Evolutionary conservation across 2,797 vertebrate species (phyloP).

Genomic region (Danionella dracula): DNA sequence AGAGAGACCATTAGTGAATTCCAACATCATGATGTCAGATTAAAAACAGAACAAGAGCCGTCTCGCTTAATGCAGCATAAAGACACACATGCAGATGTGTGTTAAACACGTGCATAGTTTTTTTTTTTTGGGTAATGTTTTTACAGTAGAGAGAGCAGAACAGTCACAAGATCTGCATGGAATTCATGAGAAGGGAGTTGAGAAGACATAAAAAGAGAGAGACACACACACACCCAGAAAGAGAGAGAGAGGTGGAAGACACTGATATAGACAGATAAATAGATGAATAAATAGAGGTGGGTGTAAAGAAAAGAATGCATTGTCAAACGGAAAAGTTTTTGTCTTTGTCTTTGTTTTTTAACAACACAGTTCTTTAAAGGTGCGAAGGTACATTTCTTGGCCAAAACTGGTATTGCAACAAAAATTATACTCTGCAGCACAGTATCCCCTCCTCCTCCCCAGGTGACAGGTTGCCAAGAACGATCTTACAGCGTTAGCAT

Average conservation of each 20-base stretch:
- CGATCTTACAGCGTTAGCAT: too few relatives aligned
- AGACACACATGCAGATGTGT: conserved; percentile 20
- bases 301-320: too few relatives aligned
- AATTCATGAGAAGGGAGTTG: neutral
- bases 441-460: too few relatives aligned
- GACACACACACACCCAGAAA: too few relatives aligned
- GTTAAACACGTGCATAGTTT: conserved; percentile 31
- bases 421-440: too few relatives aligned
- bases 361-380: too few relatives aligned
- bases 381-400: too few relatives aligned
- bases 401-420: too few relatives aligned
- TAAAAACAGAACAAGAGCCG: conserved; percentile 25
- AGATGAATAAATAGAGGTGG: neutral
- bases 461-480: too few relatives aligned
- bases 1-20: conserved; percentile 35
- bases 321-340: too few relatives aligned
- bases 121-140: neutral
- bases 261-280: too few relatives aligned
- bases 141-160: neutral
- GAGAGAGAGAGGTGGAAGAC: neutral
- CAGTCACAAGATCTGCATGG: neutral
- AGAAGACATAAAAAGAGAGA: neutral
- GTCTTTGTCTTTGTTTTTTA: too few relatives aligned
- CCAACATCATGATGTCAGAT: conserved; percentile 40
- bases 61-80: conserved; percentile 5